Evolutionary conservation across 30 jellyfish, hydroid and myxozoan genomes (phyloP), one percentile per base, ranked within the genome.

Genomic region (Pseudorhiza aurosa): DNA sequence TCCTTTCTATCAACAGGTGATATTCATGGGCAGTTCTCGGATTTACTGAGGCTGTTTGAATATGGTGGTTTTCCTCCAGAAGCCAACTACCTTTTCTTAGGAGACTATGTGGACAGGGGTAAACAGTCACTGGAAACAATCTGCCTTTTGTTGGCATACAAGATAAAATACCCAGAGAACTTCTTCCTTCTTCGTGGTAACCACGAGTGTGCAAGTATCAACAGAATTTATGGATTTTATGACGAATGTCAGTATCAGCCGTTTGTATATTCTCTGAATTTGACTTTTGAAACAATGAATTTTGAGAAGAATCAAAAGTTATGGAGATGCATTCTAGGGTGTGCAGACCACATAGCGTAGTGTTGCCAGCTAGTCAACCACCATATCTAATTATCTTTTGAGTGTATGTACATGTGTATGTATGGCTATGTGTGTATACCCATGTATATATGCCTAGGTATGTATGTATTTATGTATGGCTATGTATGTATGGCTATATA

Each of bases 41-140:
- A 95, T 65, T 87, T 95, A 25, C 75, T 95, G 27, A 75, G 99
- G 40, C 72, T 95, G 81, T 95, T 95, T 77, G 99, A 95, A 74
- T 89, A 95, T 90, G 99, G 99, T 10, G 97, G 96, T 2, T 95
- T 95, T 33, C 99, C 99, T 15, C 99, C 99, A 49, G 99, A 95
- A 72, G 97, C 99, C 18, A 95, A 95, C 77, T 95, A 95, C 65
- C 85, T 95, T 26, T 95, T 95, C 59, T 80, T 95, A 55, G 99
- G 99, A 22, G 99, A 95, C 68, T 95, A 95, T 81, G 99, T 95
- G 21, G 99, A 95, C 87, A 68, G 99, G 64, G 99, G 99, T 57
- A 95, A 95, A 36, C 99, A 95, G 77, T 95, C 99, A 0, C 63
- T 95, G 68, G 99, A 95, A 64, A 95, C 99, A 10, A 95, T 95